phyloP scores from a whole-genome alignment of 2,888 invertebrate genomes.

The Cacoxenus indagator region DNA sequence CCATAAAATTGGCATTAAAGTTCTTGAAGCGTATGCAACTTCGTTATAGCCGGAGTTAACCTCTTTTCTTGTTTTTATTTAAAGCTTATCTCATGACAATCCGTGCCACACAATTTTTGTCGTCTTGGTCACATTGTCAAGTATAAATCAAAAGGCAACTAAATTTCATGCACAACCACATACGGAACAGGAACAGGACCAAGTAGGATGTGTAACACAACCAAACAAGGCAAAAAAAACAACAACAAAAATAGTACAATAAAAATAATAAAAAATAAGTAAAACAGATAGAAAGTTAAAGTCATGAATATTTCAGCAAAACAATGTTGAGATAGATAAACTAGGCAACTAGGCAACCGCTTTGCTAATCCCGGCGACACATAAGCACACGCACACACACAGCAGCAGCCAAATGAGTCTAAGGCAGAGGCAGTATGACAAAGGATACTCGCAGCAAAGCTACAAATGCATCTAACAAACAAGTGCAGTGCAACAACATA shows the following conservation, averaged over 20 bases:
- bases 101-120: not conserved
- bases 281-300: slow-evolving; percentile 1
- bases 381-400: not conserved
- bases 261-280: not conserved
- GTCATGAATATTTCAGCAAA: slow-evolving; percentile 19
- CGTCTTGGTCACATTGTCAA: not conserved
- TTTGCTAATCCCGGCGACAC: slow-evolving; percentile 16
- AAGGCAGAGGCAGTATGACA: too few relatives aligned
- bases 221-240: too few relatives aligned
- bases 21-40: too few relatives aligned
- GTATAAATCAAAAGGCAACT: slow-evolving; percentile 5
- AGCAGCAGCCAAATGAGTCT: too few relatives aligned
- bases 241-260: not conserved
- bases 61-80: not conserved
- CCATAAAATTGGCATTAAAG: too few relatives aligned
- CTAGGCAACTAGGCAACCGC: slow-evolving; percentile 11
- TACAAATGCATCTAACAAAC: slow-evolving; percentile 47
- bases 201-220: too few relatives aligned
- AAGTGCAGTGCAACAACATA: slow-evolving; percentile 41
- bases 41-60: too few relatives aligned
- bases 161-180: slow-evolving; percentile 5
- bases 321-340: slow-evolving; percentile 19
- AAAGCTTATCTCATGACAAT: not conserved
- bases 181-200: too few relatives aligned
- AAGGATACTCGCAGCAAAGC: not conserved